Percentiles rank a stretch among this genome's conserved stretches.
Conservation (phyloP, 2,797 vertebrate genomes). For the Pitangus sulphuratus region DNA sequence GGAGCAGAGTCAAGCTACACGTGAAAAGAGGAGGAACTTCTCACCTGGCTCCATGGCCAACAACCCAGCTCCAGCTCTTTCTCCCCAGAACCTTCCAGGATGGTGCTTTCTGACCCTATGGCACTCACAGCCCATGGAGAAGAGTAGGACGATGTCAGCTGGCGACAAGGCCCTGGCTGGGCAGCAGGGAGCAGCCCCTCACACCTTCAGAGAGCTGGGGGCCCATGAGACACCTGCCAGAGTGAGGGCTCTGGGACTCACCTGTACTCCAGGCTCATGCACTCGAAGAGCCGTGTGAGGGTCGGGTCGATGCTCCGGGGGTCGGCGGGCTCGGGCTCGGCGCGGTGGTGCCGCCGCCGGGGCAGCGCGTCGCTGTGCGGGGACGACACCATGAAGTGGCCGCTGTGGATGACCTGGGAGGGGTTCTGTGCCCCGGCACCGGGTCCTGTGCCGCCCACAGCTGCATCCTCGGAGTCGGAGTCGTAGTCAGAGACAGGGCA, state of each 20-base stretch:
- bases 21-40: neutral
- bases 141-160: neutral
- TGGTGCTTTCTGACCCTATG: neutral
- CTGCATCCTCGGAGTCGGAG: slow-evolving; percentile 81
- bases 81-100: neutral
- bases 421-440: slow-evolving; percentile 15
- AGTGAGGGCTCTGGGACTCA: slow-evolving; percentile 61
- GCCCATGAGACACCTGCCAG: rapidly evolving
- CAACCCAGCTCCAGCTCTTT: neutral
- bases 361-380: slow-evolving; percentile 88
- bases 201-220: neutral
- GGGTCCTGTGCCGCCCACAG: slow-evolving; percentile 14
- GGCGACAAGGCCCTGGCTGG: neutral
- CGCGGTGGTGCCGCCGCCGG: slow-evolving; percentile 74
- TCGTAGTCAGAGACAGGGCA: slow-evolving; percentile 80
- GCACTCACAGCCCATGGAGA: neutral
- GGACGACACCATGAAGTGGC: slow-evolving; percentile 98
- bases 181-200: neutral
- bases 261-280: slow-evolving; percentile 99
- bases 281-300: slow-evolving; percentile 94
- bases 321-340: slow-evolving; percentile 60
- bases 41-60: neutral
- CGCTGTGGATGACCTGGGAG: slow-evolving; percentile 95
- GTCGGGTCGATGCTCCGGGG: slow-evolving; percentile 92
- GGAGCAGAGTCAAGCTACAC: neutral